A percentile compares a stretch with the other conserved stretches of the same genome.
phyloP scores from a whole-genome alignment of 2,888 invertebrate species.

The Phymatocera aterrima region DNA sequence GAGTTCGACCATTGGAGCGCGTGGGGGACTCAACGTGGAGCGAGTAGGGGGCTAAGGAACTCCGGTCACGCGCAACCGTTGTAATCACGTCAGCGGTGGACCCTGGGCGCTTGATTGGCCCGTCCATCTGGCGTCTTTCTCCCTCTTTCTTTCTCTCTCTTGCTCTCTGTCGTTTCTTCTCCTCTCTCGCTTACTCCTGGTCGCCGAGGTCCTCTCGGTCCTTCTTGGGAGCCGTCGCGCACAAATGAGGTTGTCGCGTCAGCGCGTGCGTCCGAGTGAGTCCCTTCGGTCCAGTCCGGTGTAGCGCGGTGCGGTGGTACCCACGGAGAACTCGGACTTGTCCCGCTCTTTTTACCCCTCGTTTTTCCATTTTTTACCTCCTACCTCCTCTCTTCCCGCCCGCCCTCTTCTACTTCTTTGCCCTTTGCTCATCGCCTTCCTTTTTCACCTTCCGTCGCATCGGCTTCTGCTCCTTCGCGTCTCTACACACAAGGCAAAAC shows the following conservation, averaged over 20 bases:
- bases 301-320: too few species aligned
- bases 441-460: neutral
- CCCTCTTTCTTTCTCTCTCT: neutral
- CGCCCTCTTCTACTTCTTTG: conserved; percentile 10
- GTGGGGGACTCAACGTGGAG: conserved; percentile 7
- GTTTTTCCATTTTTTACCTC: conserved; percentile 52
- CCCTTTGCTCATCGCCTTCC: conserved; percentile 34
- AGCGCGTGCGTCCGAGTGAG: conserved; percentile 63
- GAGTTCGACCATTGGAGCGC: conserved; percentile 25
- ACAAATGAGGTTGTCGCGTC: conserved; percentile 73
- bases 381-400: conserved; percentile 27
- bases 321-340: conserved; percentile 28
- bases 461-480: conserved; percentile 34
- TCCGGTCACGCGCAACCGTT: conserved; percentile 70
- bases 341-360: conserved; percentile 34
- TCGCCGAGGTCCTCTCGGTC: conserved; percentile 40
- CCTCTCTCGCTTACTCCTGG: conserved; percentile 10
- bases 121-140: conserved; percentile 55
- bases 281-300: conserved; percentile 29
- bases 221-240: conserved; percentile 66
- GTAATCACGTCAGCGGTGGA: conserved; percentile 70
- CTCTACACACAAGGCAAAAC: conserved; percentile 17
- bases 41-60: conserved; percentile 60
- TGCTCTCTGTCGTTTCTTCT: conserved; percentile 33
- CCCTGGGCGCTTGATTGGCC: conserved; percentile 68